Base-by-base conservation (phyloP, 2,797 vertebrate species). In the Lagodon rhomboides region DNA sequence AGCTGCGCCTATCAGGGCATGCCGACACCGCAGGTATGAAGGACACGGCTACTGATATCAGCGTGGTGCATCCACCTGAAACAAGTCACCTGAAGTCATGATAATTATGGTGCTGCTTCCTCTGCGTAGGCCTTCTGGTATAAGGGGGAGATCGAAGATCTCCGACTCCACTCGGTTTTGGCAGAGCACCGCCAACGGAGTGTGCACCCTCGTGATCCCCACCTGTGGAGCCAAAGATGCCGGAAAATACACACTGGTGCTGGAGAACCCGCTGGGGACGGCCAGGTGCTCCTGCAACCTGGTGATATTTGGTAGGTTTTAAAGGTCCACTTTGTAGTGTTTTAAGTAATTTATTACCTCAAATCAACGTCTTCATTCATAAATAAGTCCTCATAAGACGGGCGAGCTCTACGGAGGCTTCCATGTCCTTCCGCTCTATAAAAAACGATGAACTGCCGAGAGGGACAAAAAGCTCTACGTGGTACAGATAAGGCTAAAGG, bases 1-100 rank as follows among this genome's bases (percentile, higher is more conserved):
- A 95, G 88, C 83, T 95, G 92, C 3, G 90, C 94, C 87, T 94
- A 94, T 71, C 85, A 91, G 51, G 91, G 93, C 67, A 90, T 67
- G 51, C 91, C 91, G 1, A 74, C 83, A 12, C 90, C 88, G 53
- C 83, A 72, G 74, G 82, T 91, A 53, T 13, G 13, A 68, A 16
- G 6, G 15, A 66, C 30, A 20, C 15, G 16, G 46, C 53, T 54
- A 0, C 41, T 62, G 68, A 61, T 12, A 15, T 23, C 25, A 23
- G 25, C 25, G 49, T 25, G n/a, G 20, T 47, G 50, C 41, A 27
- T 51, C 60, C 23, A 4, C 34, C 38, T 34, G 13, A n/a, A 56
- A 17, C 25, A 25, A 34, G 12, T 34, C 22, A 2, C 25, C n/a
- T 16, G 20, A 51, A 17, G 8, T 54, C 13, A 44, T 59, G 34